These are phyloP conservation scores for Sardinella longiceps DNA, from an alignment of 2,797 vertebrate genomes.

Conservation along the genomic window DNA sequence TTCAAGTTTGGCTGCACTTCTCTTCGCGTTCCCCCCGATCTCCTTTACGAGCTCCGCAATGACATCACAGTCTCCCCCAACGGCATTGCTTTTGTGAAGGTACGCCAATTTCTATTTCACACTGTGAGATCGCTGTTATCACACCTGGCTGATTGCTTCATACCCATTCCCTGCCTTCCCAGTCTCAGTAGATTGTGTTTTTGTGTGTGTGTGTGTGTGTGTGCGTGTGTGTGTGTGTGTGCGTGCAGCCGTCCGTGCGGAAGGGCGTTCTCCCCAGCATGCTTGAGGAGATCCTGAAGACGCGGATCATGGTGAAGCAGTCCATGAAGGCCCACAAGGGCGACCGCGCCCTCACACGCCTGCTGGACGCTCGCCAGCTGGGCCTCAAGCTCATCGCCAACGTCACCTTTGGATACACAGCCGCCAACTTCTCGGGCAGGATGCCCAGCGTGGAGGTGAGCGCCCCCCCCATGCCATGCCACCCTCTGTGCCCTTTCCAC, in stretches of 20 bases:
- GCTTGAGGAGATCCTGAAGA: constrained; percentile 95
- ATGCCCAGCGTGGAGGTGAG: constrained; percentile 93
- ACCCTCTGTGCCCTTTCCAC: not conserved
- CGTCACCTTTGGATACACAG: constrained; percentile 92
- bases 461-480: too few relatives aligned
- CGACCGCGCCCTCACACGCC: constrained; percentile 85
- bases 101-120: constrained; percentile 58
- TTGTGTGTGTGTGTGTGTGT: constrained; percentile 5
- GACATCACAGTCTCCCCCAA: constrained; percentile 93
- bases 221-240: not conserved
- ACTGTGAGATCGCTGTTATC: not conserved
- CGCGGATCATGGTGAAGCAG: constrained; percentile 95
- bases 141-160: not conserved
- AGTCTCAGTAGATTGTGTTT: not conserved
- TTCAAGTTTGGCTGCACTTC: constrained; percentile 95
- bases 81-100: constrained; percentile 94
- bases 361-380: constrained; percentile 93
- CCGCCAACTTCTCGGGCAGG: constrained; percentile 93
- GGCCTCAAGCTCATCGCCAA: constrained; percentile 97
- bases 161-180: not conserved
- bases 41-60: constrained; percentile 89
- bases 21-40: constrained; percentile 87
- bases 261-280: constrained; percentile 92
- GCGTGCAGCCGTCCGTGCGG: constrained; percentile 83
- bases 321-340: constrained; percentile 90